Base-by-base conservation (phyloP, 2,888 invertebrate genomes). In the Mesochorus sp. region DNA sequence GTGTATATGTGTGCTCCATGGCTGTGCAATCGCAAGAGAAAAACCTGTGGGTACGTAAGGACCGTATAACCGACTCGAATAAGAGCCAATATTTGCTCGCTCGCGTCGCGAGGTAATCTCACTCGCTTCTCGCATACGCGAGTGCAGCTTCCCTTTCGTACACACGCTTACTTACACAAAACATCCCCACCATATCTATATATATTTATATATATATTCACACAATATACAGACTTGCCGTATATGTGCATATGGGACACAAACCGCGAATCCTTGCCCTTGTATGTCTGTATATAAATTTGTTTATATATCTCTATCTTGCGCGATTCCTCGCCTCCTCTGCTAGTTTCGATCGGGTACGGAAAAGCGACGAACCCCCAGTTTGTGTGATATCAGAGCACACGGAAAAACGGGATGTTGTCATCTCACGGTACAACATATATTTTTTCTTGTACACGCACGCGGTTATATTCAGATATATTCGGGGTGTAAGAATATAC, bases 11-110 rank as follows among this genome's bases (percentile, higher is more conserved):
- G 12, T 19, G 31, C 10, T n/a, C n/a, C 51, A 74, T 71, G 55
- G 53, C 26, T 51, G 74, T 55, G 64, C 42, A 76, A 68, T 49
- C 49, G 80, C 66, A 39, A 37, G 77, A 57, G 80, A 78, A 77
- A 83, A 82, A 74, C 77, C 80, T 77, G 80, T 76, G 84, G 78
- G 64, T 84, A 86, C 83, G 84, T 85, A 87, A 86, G 85, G 84
- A 82, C 72, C 83, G 84, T 86, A 86, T 84, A 87, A 85, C 85
- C 84, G 83, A 84, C 82, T 84, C 85, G 85, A 85, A 87, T 85
- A 85, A 86, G 85, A 86, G 85, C 86, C 87, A 87, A 87, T 87
- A 87, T 87, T 87, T 87, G 85, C 84, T 85, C 82, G 84, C 71
- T 81, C 81, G 82, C 84, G 83, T 84, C 84, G 84, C 83, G 80